Evolutionary conservation across 2,888 invertebrate species (phyloP).

Genomic region (Parnassius orleans): DNA sequence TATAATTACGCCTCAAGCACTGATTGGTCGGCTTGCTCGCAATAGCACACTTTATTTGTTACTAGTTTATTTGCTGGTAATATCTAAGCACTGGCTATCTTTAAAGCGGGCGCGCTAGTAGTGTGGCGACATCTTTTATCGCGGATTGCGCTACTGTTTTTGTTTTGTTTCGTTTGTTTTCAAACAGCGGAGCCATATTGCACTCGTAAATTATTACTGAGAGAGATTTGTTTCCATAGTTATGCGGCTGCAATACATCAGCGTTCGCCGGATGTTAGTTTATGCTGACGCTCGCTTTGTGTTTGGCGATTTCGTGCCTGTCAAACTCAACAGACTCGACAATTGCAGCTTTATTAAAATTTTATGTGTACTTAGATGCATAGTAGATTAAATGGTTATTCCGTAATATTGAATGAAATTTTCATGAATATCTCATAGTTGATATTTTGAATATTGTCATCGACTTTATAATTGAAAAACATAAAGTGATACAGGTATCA

Average conservation of each 20-base stretch:
- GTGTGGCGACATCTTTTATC: constrained; percentile 76
- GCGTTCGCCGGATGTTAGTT: constrained; percentile 74
- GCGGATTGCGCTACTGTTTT: constrained; percentile 65
- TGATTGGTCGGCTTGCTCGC: constrained; percentile 59
- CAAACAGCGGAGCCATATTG: constrained; percentile 70
- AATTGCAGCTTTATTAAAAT: constrained; percentile 39
- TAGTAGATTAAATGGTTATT: constrained; percentile 18
- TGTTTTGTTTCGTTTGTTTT: constrained; percentile 67
- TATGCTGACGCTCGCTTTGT: constrained; percentile 72
- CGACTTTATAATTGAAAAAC: too few relatives aligned
- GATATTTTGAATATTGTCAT: too few relatives aligned
- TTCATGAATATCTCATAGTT: too few relatives aligned
- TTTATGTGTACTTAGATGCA: constrained; percentile 42
- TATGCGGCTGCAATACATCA: constrained; percentile 76
- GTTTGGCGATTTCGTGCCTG: constrained; percentile 66
- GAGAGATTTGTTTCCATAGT: constrained; percentile 79
- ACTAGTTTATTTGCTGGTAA: constrained; percentile 51
- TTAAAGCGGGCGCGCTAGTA: constrained; percentile 60
- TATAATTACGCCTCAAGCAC: constrained; percentile 67
- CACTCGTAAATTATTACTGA: constrained; percentile 73
- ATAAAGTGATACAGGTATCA: too few relatives aligned
- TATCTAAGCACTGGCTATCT: constrained; percentile 59
- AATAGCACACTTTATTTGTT: constrained; percentile 46
- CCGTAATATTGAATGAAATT: too few relatives aligned
- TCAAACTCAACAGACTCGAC: constrained; percentile 51